phyloP scores from a whole-genome alignment of 2,113 vertebrate genomes.

The Lepidothrix coronata region DNA sequence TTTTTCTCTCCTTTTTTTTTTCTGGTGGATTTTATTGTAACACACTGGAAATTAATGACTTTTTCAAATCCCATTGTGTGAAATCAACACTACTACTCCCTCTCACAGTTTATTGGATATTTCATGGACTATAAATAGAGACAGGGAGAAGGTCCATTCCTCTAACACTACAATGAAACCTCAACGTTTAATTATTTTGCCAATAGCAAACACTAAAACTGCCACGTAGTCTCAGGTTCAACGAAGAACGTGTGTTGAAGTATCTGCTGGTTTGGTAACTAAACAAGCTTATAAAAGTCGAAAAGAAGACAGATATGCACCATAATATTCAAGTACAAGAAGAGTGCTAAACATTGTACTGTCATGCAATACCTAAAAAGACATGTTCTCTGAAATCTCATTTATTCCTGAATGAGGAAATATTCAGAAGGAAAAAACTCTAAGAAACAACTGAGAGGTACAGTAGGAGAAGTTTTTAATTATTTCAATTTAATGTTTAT shows the following conservation, averaged over 20 bases:
- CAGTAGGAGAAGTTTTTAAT: not conserved
- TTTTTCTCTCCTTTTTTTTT: accelerated
- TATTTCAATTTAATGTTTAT: not conserved
- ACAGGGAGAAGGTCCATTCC: not conserved
- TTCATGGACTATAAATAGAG: not conserved
- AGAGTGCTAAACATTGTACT: not conserved
- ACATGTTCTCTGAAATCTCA: not conserved
- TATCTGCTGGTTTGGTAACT: not conserved
- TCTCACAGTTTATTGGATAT: not conserved
- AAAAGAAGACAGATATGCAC: not conserved
- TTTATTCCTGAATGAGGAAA: not conserved
- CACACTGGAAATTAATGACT: not conserved
- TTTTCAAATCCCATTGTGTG: not conserved
- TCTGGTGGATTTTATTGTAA: not conserved
- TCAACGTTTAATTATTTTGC: not conserved
- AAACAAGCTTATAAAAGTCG: not conserved
- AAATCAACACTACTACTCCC: not conserved
- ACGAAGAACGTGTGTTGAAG: not conserved
- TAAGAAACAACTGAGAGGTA: not conserved
- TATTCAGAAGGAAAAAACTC: not conserved
- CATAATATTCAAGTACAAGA: not conserved
- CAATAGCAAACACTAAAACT: not conserved
- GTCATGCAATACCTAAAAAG: not conserved
- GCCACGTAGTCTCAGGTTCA: not conserved
- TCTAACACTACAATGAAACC: not conserved